These are phyloP conservation scores for Alethe diademata DNA, from an alignment of 2,113 vertebrate genomes.

Conservation along the genomic window DNA sequence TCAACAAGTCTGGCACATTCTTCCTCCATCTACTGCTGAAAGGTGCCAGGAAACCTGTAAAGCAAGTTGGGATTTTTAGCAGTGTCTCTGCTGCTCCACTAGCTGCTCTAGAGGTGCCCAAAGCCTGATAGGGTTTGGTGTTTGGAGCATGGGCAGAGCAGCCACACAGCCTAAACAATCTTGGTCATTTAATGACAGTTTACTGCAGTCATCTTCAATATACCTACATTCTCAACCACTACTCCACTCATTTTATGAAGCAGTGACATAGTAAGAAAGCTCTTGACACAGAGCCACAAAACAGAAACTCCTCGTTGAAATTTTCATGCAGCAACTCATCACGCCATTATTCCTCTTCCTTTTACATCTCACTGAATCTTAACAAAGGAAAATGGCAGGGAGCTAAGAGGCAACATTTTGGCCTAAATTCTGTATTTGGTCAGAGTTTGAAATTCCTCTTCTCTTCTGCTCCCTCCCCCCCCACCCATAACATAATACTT, in stretches of 20 bases:
- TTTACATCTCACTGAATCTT: neutral
- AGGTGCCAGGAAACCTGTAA: constrained; percentile 20
- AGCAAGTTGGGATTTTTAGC: neutral
- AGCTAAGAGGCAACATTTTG: neutral
- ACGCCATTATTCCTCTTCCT: neutral
- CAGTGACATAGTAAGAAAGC: neutral
- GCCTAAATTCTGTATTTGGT: neutral
- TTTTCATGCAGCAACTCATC: neutral
- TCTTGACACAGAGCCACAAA: neutral
- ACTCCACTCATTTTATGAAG: neutral
- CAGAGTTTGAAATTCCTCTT: neutral
- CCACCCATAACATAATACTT: neutral
- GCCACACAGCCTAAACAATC: neutral
- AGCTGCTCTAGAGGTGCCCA: neutral
- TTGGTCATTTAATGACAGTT: neutral
- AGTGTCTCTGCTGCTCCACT: neutral
- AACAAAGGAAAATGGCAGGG: neutral
- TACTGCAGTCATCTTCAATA: neutral
- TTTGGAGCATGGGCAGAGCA: neutral
- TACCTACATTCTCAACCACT: neutral
- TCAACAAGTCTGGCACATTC: constrained; percentile 35
- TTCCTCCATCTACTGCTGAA: neutral
- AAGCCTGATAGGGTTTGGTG: neutral
- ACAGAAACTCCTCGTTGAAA: neutral
- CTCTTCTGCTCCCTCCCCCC: neutral